A percentile compares a stretch with the other conserved stretches of the same genome.
These are phyloP conservation scores for Mormyrus proboscirostris DNA, from an alignment of 2,797 vertebrate genomes.

Conservation along the genomic window DNA sequence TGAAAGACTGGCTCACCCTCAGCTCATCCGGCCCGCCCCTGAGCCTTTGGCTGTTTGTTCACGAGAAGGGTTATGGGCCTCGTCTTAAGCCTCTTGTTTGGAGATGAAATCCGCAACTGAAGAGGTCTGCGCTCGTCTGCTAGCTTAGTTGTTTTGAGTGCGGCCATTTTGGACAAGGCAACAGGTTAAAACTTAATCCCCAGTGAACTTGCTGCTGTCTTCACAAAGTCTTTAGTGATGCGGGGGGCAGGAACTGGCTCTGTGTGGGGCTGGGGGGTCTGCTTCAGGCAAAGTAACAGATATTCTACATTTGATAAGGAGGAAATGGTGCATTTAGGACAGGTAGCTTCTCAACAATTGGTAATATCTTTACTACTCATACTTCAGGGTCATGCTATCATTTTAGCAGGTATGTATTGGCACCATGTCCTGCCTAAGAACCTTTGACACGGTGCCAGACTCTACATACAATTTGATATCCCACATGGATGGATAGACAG, in stretches of 20 bases:
- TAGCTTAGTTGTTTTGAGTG: not conserved
- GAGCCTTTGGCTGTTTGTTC: not conserved
- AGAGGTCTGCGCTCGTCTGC: not conserved
- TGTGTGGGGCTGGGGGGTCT: not conserved
- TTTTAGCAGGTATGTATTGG: not conserved
- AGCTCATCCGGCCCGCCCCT: not conserved
- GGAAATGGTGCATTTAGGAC: not conserved
- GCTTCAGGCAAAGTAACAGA: not conserved
- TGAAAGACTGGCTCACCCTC: not conserved
- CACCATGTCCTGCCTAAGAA: not conserved
- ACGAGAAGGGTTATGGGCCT: not conserved
- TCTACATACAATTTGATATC: not conserved
- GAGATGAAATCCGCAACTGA: not conserved
- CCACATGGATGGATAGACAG: not conserved
- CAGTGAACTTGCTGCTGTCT: not conserved
- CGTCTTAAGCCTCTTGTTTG: not conserved
- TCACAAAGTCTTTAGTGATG: not conserved
- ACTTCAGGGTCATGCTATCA: not conserved
- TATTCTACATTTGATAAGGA: not conserved
- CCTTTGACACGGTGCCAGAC: not conserved
- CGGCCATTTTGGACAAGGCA: not conserved
- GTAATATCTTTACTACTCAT: not conserved
- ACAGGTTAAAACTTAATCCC: not conserved
- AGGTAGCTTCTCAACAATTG: not conserved
- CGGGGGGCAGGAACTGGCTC: not conserved